Conservation (phyloP, 1,140 invertebrate genomes). For the Papilio aristodemus region DNA sequence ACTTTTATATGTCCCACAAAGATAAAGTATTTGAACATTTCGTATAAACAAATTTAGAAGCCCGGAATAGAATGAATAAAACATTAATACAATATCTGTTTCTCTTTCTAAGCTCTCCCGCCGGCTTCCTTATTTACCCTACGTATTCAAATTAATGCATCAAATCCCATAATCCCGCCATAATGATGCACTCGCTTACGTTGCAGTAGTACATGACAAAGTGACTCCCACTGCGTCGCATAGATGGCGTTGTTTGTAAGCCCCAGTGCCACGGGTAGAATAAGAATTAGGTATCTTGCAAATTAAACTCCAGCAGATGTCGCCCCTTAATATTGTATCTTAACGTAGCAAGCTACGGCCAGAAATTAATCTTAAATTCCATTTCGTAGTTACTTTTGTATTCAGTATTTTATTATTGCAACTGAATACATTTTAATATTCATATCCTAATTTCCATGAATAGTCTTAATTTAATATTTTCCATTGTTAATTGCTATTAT, state of each 20-base stretch:
- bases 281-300: conserved; percentile 35
- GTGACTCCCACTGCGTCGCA: conserved; percentile 40
- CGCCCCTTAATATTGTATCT: conserved; percentile 28
- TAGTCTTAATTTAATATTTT: background rate
- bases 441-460: background rate
- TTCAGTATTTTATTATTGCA: conserved; percentile 30
- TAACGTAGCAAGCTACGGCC: conserved; percentile 24
- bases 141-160: conserved; percentile 35
- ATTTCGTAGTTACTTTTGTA: conserved; percentile 29
- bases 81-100: conserved; percentile 34
- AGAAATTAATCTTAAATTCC: conserved; percentile 34
- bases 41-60: conserved; percentile 31
- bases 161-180: conserved; percentile 35
- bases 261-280: conserved; percentile 27
- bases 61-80: conserved; percentile 32
- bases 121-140: conserved; percentile 33
- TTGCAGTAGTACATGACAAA: conserved; percentile 47
- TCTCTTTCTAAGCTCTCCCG: conserved; percentile 26
- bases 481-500: background rate
- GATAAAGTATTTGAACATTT: conserved; percentile 25
- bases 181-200: conserved; percentile 47
- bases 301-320: conserved; percentile 34
- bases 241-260: conserved; percentile 55
- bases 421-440: conserved; percentile 17
- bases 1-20: background rate